Evolutionary conservation across 2,888 invertebrate genomes (phyloP), one percentile per base, ranked within the genome.

Genomic region (Chrysolina haemoptera): DNA sequence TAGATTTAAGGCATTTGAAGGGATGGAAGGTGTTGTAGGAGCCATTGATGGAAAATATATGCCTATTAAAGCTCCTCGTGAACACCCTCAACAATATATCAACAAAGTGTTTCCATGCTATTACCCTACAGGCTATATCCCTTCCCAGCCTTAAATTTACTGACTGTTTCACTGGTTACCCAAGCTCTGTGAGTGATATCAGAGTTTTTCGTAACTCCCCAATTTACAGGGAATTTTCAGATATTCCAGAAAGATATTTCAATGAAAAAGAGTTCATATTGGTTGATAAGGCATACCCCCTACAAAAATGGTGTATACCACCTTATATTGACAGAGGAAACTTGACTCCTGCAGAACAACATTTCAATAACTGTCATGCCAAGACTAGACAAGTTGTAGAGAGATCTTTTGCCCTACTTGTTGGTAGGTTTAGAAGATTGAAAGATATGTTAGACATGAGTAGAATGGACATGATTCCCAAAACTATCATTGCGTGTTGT

Each of bases 11-110:
- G 11, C 35, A 81, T 69, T 46, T 48, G 27, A n/a, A 50, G 63
- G 48, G 35, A 59, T 63, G 63, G 18, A 62, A 43, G 46, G 16
- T 16, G 59, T 59, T 59, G 70, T 71, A 16, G 82, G 80, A 22
- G 80, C 76, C 10, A 64, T 81, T 48, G 82, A 82, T 76, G 81
- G 81, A n/a, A 79, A 77, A 41, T 82, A 75, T 73, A 68, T 82
- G 6, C 73, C 73, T 6, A 82, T 82, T 14, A 81, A 82, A 74
- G 80, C 82, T 11, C 79, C 81, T 10, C 35, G 70, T 18, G 55
- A 75, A 43, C 71, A 83, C 67, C 70, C 79, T 9, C 78, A 80
- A 64, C 66, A 69, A 0, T 83, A 82, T 63, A 72, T 81, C 1
- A 82, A 70, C 2, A 55, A 82, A 82, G 75, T 78, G 78, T 62